Evolutionary conservation across 2,888 invertebrate genomes (phyloP), one percentile per base, ranked within the genome.

Genomic region (Agonopterix alstromeriana): DNA sequence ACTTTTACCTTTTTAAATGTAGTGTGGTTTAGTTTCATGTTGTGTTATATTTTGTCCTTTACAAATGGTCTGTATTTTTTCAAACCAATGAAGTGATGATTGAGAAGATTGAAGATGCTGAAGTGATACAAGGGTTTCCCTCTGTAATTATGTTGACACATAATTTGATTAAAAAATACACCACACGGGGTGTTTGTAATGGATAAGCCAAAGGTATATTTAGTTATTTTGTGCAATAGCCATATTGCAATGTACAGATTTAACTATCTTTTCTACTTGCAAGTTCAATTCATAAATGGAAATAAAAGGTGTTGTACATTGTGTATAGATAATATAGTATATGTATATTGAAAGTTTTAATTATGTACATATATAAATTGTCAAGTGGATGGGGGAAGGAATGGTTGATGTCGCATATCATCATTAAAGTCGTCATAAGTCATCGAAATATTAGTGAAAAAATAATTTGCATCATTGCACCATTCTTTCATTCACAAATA

Each of bases 161-260:
- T 65, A 63, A 60, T 61, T 63, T 68, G 56, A 64, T 62, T 65
- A 60, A 38, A 63, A 70, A 70, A 67, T 70, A 67, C 77, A 69
- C 73, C 70, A 52, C 47, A 53, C 59, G 60, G 55, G 74, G 74
- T 77, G 80, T 81, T 81, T 73, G 60, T 82, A 79, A 84, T 81
- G 75, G 79, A 80, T 83, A 85, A 86, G 84, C 87, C 87, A 87
- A 87, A 88, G 87, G 81, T 85, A 82, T 82, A 70, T 81, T 77
- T 83, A 84, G 77, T 84, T 83, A 64, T 74, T 73, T 81, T 80
- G 87, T 88, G 87, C 87, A 88, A 86, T 87, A 86, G 74, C 64
- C 70, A 63, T 71, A 83, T 87, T 87, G 86, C 86, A 77, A 79
- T 87, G 86, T 87, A 86, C 80, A 83, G 84, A 78, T 73, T 70